Conservation (phyloP, 2,888 invertebrate genomes). For the Lasioglossum calceatum region DNA sequence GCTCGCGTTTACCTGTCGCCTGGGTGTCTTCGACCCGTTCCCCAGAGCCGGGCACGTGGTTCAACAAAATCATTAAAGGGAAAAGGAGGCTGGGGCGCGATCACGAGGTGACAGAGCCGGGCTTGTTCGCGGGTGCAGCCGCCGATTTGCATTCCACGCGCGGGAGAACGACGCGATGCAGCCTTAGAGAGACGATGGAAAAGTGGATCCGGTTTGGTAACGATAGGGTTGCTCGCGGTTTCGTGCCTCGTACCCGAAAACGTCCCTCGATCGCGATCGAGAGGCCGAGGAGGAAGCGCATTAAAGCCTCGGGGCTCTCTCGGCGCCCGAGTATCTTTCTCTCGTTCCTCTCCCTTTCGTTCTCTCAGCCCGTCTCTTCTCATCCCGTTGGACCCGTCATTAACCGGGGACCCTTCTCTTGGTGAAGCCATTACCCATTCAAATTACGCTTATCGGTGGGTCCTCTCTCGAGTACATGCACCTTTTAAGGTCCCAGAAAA, state of each 20-base stretch:
- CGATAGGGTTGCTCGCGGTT: constrained; percentile 50
- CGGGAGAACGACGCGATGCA: background rate
- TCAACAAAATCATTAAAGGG: constrained; percentile 44
- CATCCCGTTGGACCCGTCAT: constrained; percentile 67
- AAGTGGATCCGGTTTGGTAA: constrained; percentile 54
- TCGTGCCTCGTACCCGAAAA: constrained; percentile 56
- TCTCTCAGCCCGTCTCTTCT: constrained; percentile 22
- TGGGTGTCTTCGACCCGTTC: background rate
- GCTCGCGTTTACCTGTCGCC: background rate
- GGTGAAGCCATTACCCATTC: constrained; percentile 79
- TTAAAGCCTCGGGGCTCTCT: constrained; percentile 55
- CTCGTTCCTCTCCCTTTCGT: constrained; percentile 3
- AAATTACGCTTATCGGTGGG: constrained; percentile 80
- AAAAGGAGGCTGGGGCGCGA: background rate
- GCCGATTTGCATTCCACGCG: constrained; percentile 28
- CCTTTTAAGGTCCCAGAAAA: constrained; percentile 74
- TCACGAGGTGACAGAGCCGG: constrained; percentile 22
- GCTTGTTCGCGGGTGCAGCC: background rate
- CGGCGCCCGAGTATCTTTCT: constrained; percentile 57
- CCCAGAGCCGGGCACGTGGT: background rate
- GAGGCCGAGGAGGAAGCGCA: constrained; percentile 42
- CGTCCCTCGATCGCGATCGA: constrained; percentile 62
- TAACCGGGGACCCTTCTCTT: constrained; percentile 72
- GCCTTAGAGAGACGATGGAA: constrained; percentile 19
- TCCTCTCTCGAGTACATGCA: constrained; percentile 70